Percentiles rank a stretch among this genome's conserved stretches.
These are phyloP conservation scores for Hestina assimilis DNA, from an alignment of 1,140 invertebrate genomes.

Conservation along the genomic window DNA sequence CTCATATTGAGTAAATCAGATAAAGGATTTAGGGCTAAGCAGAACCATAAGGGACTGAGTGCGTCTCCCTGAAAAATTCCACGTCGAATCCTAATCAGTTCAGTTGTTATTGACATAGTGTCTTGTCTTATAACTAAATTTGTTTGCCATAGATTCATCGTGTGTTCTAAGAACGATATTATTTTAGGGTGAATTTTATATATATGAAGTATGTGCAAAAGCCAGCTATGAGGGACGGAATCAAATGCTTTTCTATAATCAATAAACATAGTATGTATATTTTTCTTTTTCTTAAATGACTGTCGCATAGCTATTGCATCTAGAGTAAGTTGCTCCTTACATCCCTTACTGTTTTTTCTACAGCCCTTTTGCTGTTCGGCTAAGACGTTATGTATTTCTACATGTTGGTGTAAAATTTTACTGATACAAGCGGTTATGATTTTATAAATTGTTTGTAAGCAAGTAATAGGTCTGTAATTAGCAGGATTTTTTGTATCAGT, in stretches of 20 bases:
- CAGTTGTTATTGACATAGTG: too few relatives aligned
- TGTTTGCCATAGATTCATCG: too few relatives aligned
- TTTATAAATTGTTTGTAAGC: conserved; percentile 22
- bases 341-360: background rate
- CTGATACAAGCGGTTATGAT: conserved; percentile 16
- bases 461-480: conserved; percentile 18
- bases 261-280: background rate
- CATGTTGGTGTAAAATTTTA: conserved; percentile 14
- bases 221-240: background rate
- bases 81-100: too few relatives aligned
- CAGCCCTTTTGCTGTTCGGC: conserved; percentile 25
- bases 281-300: background rate
- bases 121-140: too few relatives aligned
- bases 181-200: too few relatives aligned
- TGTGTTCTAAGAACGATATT: too few relatives aligned
- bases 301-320: background rate
- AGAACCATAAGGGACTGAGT: too few relatives aligned
- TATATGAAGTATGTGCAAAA: background rate
- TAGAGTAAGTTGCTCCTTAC: background rate
- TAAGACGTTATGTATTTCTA: conserved; percentile 7
- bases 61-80: too few relatives aligned
- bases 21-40: too few relatives aligned
- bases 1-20: too few relatives aligned
- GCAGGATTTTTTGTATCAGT: background rate
- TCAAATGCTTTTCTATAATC: background rate